Evolutionary conservation across 1,140 invertebrate genomes (phyloP).

Genomic region (Calephelis nemesis): DNA sequence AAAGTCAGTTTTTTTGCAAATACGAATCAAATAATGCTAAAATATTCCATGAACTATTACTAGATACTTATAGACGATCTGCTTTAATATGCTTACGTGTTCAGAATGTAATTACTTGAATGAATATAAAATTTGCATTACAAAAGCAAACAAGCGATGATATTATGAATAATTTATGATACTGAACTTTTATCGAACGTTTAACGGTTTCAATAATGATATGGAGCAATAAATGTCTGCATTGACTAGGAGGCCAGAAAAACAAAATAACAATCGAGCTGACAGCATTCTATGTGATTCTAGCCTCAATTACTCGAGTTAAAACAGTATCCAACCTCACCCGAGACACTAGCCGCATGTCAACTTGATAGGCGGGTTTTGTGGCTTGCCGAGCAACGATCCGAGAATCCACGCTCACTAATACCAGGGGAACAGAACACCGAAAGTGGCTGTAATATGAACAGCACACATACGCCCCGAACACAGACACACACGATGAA

Average conservation of each 20-base stretch:
- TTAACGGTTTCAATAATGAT: slow-evolving; percentile 23
- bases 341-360: slow-evolving; percentile 31
- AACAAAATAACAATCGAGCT: slow-evolving; percentile 1
- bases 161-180: slow-evolving; percentile 55
- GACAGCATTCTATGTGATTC: background rate
- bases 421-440: slow-evolving; percentile 58
- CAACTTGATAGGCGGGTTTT: slow-evolving; percentile 55
- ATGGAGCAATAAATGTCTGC: slow-evolving; percentile 23
- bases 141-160: slow-evolving; percentile 39
- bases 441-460: slow-evolving; percentile 53
- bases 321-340: slow-evolving; percentile 13
- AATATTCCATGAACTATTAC: slow-evolving; percentile 3
- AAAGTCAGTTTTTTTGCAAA: background rate
- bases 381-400: slow-evolving; percentile 57
- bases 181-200: slow-evolving; percentile 30
- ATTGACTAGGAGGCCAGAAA: background rate
- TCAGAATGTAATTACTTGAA: slow-evolving; percentile 61
- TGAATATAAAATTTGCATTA: slow-evolving; percentile 56
- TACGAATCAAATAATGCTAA: background rate
- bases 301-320: slow-evolving; percentile 8
- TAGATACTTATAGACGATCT: slow-evolving; percentile 10
- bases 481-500: slow-evolving; percentile 49
- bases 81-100: slow-evolving; percentile 39
- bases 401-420: slow-evolving; percentile 57
- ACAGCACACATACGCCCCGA: slow-evolving; percentile 43